Evolutionary conservation across 2,113 vertebrate genomes (phyloP).

Genomic region (Rynchops niger): DNA sequence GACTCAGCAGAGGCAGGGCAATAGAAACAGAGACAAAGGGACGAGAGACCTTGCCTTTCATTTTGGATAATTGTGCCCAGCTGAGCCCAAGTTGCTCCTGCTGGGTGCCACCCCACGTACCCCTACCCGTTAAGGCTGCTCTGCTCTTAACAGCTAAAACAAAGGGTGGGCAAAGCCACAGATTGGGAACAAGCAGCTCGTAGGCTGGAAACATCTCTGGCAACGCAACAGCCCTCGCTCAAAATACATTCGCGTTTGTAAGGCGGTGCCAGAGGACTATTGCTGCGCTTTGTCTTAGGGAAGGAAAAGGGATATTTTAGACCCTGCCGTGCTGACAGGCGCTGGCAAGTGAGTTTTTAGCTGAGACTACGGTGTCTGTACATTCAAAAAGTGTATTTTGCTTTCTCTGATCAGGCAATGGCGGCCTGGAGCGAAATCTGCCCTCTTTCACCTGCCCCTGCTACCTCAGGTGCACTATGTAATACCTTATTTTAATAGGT

Average conservation of each 20-base stretch:
- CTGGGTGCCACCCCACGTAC: not conserved
- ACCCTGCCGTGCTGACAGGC: rapidly evolving
- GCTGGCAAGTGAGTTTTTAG: not conserved
- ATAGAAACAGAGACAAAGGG: not conserved
- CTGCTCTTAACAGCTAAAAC: not conserved
- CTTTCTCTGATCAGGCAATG: not conserved
- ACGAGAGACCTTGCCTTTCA: not conserved
- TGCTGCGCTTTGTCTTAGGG: not conserved
- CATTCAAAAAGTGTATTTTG: not conserved
- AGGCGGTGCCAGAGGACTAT: not conserved
- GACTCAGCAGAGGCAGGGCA: not conserved
- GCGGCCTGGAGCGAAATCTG: not conserved
- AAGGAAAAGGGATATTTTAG: not conserved
- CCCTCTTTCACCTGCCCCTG: not conserved
- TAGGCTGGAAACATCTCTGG: not conserved
- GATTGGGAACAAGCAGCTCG: not conserved
- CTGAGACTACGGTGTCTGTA: not conserved
- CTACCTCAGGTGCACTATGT: not conserved
- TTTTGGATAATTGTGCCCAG: not conserved
- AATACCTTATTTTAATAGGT: not conserved
- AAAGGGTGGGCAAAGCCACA: not conserved
- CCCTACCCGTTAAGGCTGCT: not conserved
- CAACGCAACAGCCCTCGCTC: not conserved
- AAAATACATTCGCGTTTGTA: not conserved
- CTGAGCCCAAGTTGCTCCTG: not conserved